Evolutionary conservation across 2,113 vertebrate species (phyloP).

Genomic region (Excalfactoria chinensis): DNA sequence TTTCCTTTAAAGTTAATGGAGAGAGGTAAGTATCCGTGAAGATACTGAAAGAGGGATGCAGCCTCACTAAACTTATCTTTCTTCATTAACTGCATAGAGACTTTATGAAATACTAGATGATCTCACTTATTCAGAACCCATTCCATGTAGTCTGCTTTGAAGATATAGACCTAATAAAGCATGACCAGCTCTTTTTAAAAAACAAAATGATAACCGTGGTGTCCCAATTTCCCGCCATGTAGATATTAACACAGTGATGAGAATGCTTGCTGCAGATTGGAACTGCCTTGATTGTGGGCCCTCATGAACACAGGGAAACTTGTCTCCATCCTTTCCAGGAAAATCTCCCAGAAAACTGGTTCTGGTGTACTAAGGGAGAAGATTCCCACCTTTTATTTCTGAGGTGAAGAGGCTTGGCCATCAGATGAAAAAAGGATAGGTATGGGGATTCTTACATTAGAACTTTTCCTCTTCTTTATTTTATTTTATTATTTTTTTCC

Average conservation of each 20-base stretch:
- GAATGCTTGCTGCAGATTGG: not conserved
- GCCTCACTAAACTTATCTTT: not conserved
- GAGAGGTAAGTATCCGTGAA: not conserved
- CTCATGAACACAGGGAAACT: not conserved
- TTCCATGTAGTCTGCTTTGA: not conserved
- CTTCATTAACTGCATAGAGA: not conserved
- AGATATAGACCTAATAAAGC: constrained; percentile 29
- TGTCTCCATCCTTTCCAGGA: not conserved
- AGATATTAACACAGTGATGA: not conserved
- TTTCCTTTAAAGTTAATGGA: not conserved
- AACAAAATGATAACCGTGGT: not conserved
- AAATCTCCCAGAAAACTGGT: not conserved
- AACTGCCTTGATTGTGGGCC: not conserved
- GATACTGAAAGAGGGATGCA: not conserved
- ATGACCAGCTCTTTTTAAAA: not conserved
- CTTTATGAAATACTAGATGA: not conserved
- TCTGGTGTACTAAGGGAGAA: not conserved
- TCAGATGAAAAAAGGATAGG: not conserved
- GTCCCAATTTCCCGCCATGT: constrained; percentile 2
- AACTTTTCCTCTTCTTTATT: not conserved
- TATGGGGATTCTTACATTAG: not conserved
- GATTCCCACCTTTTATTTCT: not conserved
- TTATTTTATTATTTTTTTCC: not conserved
- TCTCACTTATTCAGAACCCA: not conserved
- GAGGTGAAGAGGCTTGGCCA: not conserved